Conservation (phyloP, 2,888 invertebrate genomes). For the Ligdia adustata region DNA sequence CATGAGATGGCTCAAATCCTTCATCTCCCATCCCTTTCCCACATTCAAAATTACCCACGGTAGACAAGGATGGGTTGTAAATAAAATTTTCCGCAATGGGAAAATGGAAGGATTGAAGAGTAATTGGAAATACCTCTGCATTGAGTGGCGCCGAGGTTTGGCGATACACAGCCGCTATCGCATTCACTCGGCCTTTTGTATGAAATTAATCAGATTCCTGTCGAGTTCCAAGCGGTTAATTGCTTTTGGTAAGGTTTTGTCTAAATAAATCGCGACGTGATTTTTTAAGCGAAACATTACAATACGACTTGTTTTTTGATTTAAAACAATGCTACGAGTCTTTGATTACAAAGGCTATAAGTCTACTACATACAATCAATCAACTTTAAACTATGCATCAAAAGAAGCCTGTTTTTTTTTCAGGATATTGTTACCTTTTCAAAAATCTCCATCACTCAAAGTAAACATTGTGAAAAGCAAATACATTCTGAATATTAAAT, state of each 20-base stretch:
- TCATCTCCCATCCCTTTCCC: constrained; percentile 49
- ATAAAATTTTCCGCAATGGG: constrained; percentile 71
- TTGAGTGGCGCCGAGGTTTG: constrained; percentile 74
- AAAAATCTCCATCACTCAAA: no score
- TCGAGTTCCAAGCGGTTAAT: constrained; percentile 61
- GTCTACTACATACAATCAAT: no score
- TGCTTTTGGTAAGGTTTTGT: constrained; percentile 55
- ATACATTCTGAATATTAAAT: no score
- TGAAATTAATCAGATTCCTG: constrained; percentile 72
- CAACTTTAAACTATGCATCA: no score
- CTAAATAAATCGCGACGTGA: no score
- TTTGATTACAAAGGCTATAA: no score
- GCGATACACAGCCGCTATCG: constrained; percentile 59
- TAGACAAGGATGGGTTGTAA: constrained; percentile 60
- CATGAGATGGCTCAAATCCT: constrained; percentile 67
- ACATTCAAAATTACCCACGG: constrained; percentile 40
- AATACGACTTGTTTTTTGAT: no score
- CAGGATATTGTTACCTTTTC: no score
- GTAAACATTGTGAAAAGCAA: no score
- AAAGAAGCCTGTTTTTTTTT: no score
- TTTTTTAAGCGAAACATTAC: no score
- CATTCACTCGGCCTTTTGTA: constrained; percentile 71
- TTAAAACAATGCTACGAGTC: no score
- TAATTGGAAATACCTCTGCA: constrained; percentile 83
- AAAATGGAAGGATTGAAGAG: constrained; percentile 80